These are phyloP conservation scores for Nycticryphes semicollaris DNA, from an alignment of 2,113 vertebrate genomes.

Conservation along the genomic window DNA sequence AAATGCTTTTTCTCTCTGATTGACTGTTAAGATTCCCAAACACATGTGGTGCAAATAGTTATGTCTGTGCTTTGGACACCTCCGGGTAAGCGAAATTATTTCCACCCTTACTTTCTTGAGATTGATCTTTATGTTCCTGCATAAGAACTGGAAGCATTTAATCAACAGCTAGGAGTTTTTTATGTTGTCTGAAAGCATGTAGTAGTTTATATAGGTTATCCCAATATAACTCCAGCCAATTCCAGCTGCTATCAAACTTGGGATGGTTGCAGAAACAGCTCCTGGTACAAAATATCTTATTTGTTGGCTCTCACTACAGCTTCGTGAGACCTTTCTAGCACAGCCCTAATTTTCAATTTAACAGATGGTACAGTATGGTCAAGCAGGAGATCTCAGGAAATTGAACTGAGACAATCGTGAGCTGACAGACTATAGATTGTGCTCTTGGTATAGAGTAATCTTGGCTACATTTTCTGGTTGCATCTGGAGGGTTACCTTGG, in stretches of 20 bases:
- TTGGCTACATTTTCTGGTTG: background rate
- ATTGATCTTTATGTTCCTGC: background rate
- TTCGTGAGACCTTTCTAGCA: background rate
- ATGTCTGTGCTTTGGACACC: background rate
- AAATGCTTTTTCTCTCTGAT: background rate
- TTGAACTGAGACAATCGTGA: background rate
- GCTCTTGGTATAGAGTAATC: background rate
- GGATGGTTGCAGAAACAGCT: background rate
- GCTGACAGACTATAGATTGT: background rate
- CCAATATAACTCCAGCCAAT: background rate
- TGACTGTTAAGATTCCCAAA: background rate
- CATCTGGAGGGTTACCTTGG: background rate
- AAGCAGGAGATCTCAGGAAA: background rate
- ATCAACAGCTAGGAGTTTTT: background rate
- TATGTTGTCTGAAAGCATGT: background rate
- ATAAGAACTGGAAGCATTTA: background rate
- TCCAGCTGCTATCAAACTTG: background rate
- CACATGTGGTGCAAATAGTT: background rate
- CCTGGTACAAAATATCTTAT: background rate
- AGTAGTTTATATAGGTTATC: background rate
- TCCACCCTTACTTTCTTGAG: background rate
- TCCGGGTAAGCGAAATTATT: background rate
- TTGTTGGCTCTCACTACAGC: background rate
- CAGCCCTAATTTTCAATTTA: background rate
- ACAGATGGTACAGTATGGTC: background rate